Conservation (phyloP, 2,888 invertebrate species). For the Charanyca ferruginea region DNA sequence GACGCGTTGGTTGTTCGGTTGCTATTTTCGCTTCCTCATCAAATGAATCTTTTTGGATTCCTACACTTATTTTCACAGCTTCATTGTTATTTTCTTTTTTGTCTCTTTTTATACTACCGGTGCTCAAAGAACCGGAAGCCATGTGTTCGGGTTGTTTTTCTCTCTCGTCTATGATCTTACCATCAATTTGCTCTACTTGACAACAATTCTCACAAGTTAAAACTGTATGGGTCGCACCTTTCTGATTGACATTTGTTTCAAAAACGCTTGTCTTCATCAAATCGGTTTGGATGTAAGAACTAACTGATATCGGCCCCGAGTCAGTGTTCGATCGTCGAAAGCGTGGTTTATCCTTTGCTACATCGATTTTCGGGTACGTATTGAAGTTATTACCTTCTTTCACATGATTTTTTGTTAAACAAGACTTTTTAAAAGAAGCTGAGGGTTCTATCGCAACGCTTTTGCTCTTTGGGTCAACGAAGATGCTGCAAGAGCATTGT, state of each 20-base stretch:
- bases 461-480: constrained; percentile 24
- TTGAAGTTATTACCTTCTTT: constrained; percentile 57
- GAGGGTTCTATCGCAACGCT: constrained; percentile 1
- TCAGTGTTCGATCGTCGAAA: constrained; percentile 78
- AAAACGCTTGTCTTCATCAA: background rate
- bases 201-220: constrained; percentile 20
- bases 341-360: constrained; percentile 68
- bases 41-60: constrained; percentile 61
- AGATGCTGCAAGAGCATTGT: constrained; percentile 68
- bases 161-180: background rate
- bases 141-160: constrained; percentile 1
- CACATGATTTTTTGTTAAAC: constrained; percentile 7
- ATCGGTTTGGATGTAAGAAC: constrained; percentile 57
- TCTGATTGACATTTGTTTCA: constrained; percentile 21
- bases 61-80: constrained; percentile 45
- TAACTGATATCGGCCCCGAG: constrained; percentile 42
- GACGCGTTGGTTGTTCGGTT: background rate
- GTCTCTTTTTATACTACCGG: constrained; percentile 4
- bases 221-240: background rate
- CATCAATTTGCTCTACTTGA: constrained; percentile 14
- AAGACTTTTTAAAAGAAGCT: constrained; percentile 18
- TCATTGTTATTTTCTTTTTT: constrained; percentile 8
- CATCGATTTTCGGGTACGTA: constrained; percentile 75
- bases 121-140: background rate
- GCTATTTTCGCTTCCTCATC: constrained; percentile 1